Percentiles rank a stretch among this genome's conserved stretches.
phyloP scores from a whole-genome alignment of 2,113 vertebrate species.

The Pollimyrus isidori region DNA sequence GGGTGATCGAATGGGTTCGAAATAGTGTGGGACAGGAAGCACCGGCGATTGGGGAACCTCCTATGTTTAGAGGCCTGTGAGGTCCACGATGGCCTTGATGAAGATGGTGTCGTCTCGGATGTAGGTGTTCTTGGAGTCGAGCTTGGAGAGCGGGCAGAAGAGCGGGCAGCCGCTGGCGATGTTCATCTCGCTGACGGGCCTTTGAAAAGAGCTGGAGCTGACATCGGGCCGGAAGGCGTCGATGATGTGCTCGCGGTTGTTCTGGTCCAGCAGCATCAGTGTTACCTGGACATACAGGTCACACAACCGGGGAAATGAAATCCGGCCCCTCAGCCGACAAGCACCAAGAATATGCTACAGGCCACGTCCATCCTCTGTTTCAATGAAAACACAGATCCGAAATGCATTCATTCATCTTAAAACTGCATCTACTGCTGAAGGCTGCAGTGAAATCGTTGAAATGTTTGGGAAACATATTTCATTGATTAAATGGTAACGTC shows the following conservation, averaged over 20 bases:
- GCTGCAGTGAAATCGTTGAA: background rate
- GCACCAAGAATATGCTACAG: background rate
- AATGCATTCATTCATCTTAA: background rate
- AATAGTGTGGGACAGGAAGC: background rate
- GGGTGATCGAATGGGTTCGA: background rate
- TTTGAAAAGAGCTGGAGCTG: conserved; percentile 88
- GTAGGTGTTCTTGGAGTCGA: conserved; percentile 88
- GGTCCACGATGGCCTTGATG: conserved; percentile 95
- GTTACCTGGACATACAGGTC: conserved; percentile 69
- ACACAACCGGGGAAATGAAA: background rate
- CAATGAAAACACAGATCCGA: background rate
- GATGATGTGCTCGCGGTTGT: conserved; percentile 90
- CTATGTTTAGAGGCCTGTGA: conserved; percentile 75
- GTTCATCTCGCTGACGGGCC: conserved; percentile 88
- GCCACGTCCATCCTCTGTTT: background rate
- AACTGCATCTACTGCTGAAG: background rate
- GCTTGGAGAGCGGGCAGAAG: conserved; percentile 85
- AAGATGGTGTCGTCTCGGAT: conserved; percentile 92
- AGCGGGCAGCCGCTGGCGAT: conserved; percentile 95
- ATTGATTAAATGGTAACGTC: background rate
- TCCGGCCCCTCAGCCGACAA: background rate
- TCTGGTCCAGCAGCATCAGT: conserved; percentile 94
- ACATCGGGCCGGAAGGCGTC: conserved; percentile 91
- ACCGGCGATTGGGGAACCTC: background rate
- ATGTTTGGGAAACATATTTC: background rate